These are phyloP conservation scores for Caenorhabditis sp. DNA, from an alignment of 2,888 invertebrate species.

Conservation along the genomic window DNA sequence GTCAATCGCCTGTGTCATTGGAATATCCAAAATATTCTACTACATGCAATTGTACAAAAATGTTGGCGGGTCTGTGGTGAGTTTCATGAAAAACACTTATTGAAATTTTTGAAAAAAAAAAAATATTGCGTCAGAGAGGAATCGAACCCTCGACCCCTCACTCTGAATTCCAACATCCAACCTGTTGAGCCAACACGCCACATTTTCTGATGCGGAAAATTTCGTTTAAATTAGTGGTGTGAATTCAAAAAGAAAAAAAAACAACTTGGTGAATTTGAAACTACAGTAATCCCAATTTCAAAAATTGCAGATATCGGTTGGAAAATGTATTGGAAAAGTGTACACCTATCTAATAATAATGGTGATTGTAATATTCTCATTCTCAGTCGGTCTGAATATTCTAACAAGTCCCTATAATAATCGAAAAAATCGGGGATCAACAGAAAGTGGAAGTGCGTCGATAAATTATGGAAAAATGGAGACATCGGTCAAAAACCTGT, in stretches of 20 bases:
- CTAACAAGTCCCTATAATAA: constrained; percentile 31
- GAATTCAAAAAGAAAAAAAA: too few relatives aligned
- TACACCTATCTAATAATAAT: constrained; percentile 66
- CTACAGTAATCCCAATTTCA: too few relatives aligned
- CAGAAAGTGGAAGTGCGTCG: background rate
- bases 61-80: constrained; percentile 60
- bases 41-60: constrained; percentile 56
- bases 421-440: constrained; percentile 7
- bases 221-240: too few relatives aligned
- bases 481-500: constrained; percentile 44
- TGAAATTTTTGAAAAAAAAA: background rate
- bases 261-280: too few relatives aligned
- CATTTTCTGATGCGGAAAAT: too few relatives aligned
- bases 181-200: too few relatives aligned
- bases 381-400: constrained; percentile 57
- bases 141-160: too few relatives aligned
- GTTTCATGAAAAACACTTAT: background rate
- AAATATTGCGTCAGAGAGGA: too few relatives aligned
- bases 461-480: constrained; percentile 15
- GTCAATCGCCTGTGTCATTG: constrained; percentile 57
- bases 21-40: constrained; percentile 65
- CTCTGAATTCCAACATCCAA: too few relatives aligned
- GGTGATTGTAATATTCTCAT: constrained; percentile 61
- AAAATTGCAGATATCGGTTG: constrained; percentile 67
- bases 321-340: constrained; percentile 62